Base-by-base conservation (phyloP, 2,888 invertebrate species). In the Drosophila imparisetae region DNA sequence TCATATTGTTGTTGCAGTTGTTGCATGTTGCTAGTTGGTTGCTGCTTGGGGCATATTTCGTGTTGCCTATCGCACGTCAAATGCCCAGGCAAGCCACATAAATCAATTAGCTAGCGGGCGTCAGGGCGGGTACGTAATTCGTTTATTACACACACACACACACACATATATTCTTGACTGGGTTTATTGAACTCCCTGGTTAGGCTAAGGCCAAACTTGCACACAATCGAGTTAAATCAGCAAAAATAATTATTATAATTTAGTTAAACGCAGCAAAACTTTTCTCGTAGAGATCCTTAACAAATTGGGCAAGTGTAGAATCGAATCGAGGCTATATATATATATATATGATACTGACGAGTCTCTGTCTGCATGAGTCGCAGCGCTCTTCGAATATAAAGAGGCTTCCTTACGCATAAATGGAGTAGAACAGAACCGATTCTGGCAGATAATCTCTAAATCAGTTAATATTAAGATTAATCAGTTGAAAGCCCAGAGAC, bases 11-110 rank as follows among this genome's bases (percentile, higher is more conserved):
- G 45, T 29, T 72, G 54, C 55, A 57, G 54, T 34, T 30, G 27
- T 30, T 66, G 59, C 21, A 59, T 32, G 67, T 40, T 66, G 65
- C 32, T 10, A 32, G 32, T 34, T 68, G 21, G 58, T 32, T 53
- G 66, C 36, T 58, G 62, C 30, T 58, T 54, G 34, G 73, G 77
- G 80, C 86, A 83, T 50, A 50, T 66, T 83, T 83, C 88, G 88
- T 83, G 86, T 72, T 62, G 83, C 50, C 73, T 74, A 83, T 83
- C 88, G 80, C 87, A 50, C 72, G 59, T 71, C 76, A 64, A 86
- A 80, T 83, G 77, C 70, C 38, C 59, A 45, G 66, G 66, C 66
- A 66, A 71, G 72, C 63, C 32, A 65, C 86, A 83, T 83, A 86
- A 83, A 83, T 83, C 83, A 89, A 83, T 83, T 83, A 86, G 86